Evolutionary conservation across 2,888 invertebrate species (phyloP), one percentile per base, ranked within the genome.

Genomic region (Ennomos erosarius): DNA sequence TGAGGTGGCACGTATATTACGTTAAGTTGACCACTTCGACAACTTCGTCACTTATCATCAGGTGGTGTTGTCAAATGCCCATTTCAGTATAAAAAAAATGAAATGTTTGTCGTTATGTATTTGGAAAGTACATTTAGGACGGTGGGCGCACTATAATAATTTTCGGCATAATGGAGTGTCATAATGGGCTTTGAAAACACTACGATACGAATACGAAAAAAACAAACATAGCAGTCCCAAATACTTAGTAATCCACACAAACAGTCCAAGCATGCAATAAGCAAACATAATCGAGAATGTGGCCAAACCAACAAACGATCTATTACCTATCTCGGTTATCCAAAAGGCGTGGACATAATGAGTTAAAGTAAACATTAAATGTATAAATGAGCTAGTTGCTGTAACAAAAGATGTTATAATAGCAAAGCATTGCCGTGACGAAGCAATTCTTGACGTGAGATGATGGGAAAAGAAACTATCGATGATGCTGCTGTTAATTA

Each of bases 391-490:
- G 65, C 61, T 58, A 35, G 49, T 48, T 69, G 67, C 64, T 71
- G 69, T 59, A 71, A 73, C 65, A 59, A 61, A 59, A 62, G 59
- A 55, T 62, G 58, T 63, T 68, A 70, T 70, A 69, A 65, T 69
- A 70, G 71, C 63, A 54, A 70, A 70, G 70, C 68, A 69, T 61
- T 59, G 57, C 64, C 64, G 66, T 66, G 68, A 68, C 63, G 68
- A 61, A 66, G 44, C 59, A 63, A 57, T 63, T 57, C 57, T 53
- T 59, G 52, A 57, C 58, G 62, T 54, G 58, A 51, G 63, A 59
- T 62, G 59, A 61, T 63, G 57, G 52, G 47, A 63, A 59, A 46
- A 58, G 55, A 55, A 60, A 59, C 46, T 13, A 36, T 26, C 26
- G 26, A 26, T 26, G 26, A 6, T 37, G 48, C 55, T 51, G 51